A percentile compares a stretch with the other conserved stretches of the same genome.
phyloP scores from a whole-genome alignment of 2,113 vertebrate genomes.

The Empidonax alnorum region DNA sequence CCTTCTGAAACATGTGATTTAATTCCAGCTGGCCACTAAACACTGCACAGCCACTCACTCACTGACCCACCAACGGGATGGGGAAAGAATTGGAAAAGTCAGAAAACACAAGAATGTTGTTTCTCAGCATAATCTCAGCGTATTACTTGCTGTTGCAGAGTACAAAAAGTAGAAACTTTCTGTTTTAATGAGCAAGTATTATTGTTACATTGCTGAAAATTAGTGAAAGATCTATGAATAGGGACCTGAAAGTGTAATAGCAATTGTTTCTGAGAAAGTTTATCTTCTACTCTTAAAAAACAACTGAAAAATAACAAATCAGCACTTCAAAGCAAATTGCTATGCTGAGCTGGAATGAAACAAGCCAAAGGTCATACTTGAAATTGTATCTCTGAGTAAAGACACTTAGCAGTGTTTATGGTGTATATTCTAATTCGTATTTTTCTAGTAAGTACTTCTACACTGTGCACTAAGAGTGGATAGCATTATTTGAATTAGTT shows the following conservation, averaged over 20 bases:
- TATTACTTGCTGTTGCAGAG: background rate
- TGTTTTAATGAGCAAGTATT: background rate
- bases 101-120: background rate
- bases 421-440: background rate
- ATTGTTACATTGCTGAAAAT: background rate
- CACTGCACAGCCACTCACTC: rapidly evolving
- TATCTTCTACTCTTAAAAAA: background rate
- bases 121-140: background rate
- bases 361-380: background rate
- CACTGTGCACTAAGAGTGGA: background rate
- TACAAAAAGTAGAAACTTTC: background rate
- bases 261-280: background rate
- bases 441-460: background rate
- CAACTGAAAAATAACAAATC: background rate
- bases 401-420: background rate
- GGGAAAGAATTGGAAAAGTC: background rate
- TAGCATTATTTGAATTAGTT: background rate
- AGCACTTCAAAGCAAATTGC: background rate
- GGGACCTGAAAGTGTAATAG: background rate
- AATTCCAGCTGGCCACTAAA: background rate
- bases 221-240: background rate
- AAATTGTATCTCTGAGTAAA: background rate
- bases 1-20: background rate
- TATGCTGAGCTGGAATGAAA: background rate
- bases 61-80: background rate